A percentile compares a stretch with the other conserved stretches of the same genome.
phyloP scores from a whole-genome alignment of 53 echinoderm and acorn worm species.

The Echinometra lucunter region DNA sequence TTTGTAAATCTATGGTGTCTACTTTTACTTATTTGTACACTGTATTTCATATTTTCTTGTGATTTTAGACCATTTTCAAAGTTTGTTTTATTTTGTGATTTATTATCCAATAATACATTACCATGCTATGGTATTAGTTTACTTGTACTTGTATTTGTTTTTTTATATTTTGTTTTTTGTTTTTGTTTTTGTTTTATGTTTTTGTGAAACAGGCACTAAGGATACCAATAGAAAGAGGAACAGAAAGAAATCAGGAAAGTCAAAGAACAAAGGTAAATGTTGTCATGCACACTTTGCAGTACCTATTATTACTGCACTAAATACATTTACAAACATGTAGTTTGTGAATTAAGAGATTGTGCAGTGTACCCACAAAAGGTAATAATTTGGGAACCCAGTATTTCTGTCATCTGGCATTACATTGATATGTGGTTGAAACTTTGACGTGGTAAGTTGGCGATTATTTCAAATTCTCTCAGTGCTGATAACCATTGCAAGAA shows the following conservation, averaged over 20 bases:
- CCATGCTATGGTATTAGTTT: neutral
- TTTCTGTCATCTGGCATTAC: no score
- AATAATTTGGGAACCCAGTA: no score
- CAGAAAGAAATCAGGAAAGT: neutral
- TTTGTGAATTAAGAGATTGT: neutral
- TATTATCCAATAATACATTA: no score
- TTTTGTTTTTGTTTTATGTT: neutral
- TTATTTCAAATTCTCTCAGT: no score
- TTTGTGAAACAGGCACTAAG: neutral
- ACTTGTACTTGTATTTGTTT: neutral
- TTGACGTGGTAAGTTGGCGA: no score
- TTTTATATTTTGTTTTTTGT: neutral
- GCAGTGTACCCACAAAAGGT: neutral
- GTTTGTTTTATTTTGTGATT: no score
- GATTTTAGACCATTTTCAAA: neutral
- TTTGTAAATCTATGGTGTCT: no score
- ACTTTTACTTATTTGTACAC: no score
- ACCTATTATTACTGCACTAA: no score
- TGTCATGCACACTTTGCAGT: neutral
- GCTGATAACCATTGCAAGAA: no score
- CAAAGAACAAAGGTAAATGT: constrained; percentile 27
- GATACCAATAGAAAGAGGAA: constrained; percentile 38
- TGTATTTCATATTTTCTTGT: no score
- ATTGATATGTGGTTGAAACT: no score
- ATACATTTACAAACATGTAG: neutral